Percentiles rank a stretch among this genome's conserved stretches.
These are phyloP conservation scores for Doryteuthis pealeii DNA, from an alignment of 1,140 invertebrate genomes.

Conservation along the genomic window DNA sequence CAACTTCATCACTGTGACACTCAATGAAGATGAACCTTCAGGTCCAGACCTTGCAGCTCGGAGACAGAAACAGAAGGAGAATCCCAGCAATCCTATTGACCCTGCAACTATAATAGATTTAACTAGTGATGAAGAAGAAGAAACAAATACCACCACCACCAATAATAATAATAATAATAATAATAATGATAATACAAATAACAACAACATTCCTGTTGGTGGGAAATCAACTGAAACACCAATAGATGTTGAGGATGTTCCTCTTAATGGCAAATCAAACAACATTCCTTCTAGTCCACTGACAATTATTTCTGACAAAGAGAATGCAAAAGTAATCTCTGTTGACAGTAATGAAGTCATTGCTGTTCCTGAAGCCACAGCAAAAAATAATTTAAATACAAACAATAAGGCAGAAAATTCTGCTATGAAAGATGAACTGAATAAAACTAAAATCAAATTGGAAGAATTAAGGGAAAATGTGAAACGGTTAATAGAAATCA, in stretches of 20 bases:
- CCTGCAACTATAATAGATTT: constrained; percentile 22
- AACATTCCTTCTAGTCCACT: too few relatives aligned
- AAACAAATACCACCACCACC: not conserved
- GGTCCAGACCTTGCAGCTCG: constrained; percentile 6
- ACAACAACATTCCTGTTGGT: not conserved
- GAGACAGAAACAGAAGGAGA: not conserved
- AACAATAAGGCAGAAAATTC: too few relatives aligned
- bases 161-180: constrained; percentile 1
- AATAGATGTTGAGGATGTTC: not conserved
- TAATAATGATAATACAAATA: not conserved
- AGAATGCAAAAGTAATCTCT: too few relatives aligned
- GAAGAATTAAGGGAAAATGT: constrained; percentile 34
- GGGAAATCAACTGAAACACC: not conserved
- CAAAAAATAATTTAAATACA: too few relatives aligned
- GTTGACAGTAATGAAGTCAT: too few relatives aligned
- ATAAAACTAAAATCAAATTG: constrained; percentile 11
- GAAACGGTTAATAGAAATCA: constrained; percentile 39
- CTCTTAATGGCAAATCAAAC: too few relatives aligned
- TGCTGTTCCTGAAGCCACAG: too few relatives aligned
- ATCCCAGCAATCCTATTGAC: not conserved
- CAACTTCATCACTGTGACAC: constrained; percentile 31
- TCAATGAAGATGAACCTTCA: constrained; percentile 14
- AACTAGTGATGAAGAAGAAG: not conserved
- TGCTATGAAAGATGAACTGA: too few relatives aligned
- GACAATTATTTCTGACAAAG: too few relatives aligned